phyloP scores from a whole-genome alignment of 2,113 vertebrate species.

The Asarcornis scutulata region DNA sequence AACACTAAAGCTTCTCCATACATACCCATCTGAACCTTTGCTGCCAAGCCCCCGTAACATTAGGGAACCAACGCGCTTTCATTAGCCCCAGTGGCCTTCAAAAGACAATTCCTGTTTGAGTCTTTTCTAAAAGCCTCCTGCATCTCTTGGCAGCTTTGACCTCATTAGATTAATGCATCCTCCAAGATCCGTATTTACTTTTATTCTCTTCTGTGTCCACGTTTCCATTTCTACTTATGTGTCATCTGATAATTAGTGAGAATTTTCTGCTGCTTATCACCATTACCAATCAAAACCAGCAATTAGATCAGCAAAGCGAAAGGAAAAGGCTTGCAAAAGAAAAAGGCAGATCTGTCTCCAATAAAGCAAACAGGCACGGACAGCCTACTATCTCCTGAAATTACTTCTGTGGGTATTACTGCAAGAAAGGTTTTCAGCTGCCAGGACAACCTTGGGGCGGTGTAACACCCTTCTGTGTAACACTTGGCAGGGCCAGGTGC shows the following conservation, averaged over 20 bases:
- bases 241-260: background rate
- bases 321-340: slow-evolving; percentile 20
- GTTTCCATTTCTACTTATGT: background rate
- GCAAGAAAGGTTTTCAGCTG: background rate
- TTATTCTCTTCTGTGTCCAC: background rate
- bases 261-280: background rate
- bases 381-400: background rate
- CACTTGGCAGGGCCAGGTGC: background rate
- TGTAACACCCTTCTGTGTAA: background rate
- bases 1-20: no score
- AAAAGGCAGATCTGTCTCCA: background rate
- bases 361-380: background rate
- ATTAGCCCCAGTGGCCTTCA: background rate
- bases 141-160: background rate
- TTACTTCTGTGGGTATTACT: background rate
- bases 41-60: background rate
- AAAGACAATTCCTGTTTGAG: background rate
- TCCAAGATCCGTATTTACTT: background rate
- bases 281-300: background rate
- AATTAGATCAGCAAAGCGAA: background rate
- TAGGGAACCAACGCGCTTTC: background rate
- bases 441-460: background rate
- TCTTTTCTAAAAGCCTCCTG: background rate
- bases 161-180: background rate
- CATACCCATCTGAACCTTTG: background rate